phyloP scores from a whole-genome alignment of 2,888 invertebrate genomes.

The Acanthococcus lagerstroemiae region DNA sequence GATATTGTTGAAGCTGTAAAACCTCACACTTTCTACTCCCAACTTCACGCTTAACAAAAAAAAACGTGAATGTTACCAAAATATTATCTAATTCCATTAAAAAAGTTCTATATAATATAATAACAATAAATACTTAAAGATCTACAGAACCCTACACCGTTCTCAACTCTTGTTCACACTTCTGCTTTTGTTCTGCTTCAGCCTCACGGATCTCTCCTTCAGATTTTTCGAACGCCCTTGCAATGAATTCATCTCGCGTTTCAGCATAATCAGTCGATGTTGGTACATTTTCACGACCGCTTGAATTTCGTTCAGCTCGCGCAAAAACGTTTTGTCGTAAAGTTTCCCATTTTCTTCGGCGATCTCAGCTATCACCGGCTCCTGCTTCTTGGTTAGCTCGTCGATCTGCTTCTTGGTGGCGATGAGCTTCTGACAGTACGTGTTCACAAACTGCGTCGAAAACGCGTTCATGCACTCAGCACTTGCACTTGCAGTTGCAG shows the following conservation, averaged over 20 bases:
- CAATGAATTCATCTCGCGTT: conserved; percentile 23
- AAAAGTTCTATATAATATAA: too few relatives aligned
- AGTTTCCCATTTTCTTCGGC: conserved; percentile 2
- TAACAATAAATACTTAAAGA: too few relatives aligned
- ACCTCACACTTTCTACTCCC: too few relatives aligned
- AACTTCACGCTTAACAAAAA: too few relatives aligned
- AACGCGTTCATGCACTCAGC: background rate
- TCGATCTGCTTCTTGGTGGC: background rate
- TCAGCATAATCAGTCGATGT: conserved; percentile 2
- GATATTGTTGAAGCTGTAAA: too few relatives aligned
- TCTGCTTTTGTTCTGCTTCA: conserved; percentile 15
- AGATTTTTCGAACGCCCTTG: conserved; percentile 16
- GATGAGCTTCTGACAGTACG: conserved; percentile 8
- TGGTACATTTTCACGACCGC: conserved; percentile 23
- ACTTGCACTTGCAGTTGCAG: background rate
- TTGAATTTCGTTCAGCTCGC: conserved; percentile 19
- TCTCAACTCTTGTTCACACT: too few relatives aligned
- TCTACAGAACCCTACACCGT: too few relatives aligned
- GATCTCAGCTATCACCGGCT: conserved; percentile 7
- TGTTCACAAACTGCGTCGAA: background rate
- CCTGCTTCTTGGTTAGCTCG: conserved; percentile 10
- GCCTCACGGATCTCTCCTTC: conserved; percentile 14
- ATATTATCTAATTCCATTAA: too few relatives aligned
- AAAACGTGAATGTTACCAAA: too few relatives aligned
- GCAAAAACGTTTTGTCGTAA: background rate